phyloP scores from a whole-genome alignment of 1,140 invertebrate genomes.

The Drosophila bocki region DNA sequence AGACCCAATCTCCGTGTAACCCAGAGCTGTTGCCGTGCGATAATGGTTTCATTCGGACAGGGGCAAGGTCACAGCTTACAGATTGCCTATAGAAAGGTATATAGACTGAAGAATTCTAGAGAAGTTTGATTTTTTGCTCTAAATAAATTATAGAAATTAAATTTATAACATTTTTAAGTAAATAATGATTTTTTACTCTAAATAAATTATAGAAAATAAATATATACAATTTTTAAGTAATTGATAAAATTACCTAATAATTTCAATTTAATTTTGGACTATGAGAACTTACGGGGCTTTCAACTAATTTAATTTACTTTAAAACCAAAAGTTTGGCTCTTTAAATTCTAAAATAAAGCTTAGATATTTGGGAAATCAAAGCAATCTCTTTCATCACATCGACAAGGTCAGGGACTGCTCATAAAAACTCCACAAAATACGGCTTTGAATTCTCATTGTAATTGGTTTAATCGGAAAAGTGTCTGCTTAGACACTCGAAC shows the following conservation, averaged over 20 bases:
- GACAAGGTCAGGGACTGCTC: neutral
- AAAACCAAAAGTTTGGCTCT: neutral
- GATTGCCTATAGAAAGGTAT: neutral
- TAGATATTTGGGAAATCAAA: neutral
- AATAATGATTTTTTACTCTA: neutral
- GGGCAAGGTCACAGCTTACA: slow-evolving; percentile 32
- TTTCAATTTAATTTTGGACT: neutral
- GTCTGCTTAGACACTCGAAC: neutral
- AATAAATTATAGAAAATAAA: neutral
- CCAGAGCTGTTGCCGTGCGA: slow-evolving; percentile 35
- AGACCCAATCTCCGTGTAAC: slow-evolving; percentile 38
- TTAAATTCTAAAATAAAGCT: slow-evolving; percentile 1
- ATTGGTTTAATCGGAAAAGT: slow-evolving; percentile 1
- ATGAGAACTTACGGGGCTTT: neutral
- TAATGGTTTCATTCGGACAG: slow-evolving; percentile 52
- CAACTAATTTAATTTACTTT: neutral
- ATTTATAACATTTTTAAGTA: too few relatives aligned
- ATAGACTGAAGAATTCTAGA: neutral
- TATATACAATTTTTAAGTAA: too few relatives aligned
- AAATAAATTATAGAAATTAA: too few relatives aligned
- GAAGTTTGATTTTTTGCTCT: too few relatives aligned
- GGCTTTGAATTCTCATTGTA: slow-evolving; percentile 7
- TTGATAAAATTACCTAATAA: neutral
- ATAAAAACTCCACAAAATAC: neutral
- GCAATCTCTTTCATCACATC: neutral